These are phyloP conservation scores for Thamnophis elegans DNA, from an alignment of 2,797 vertebrate genomes.

Conservation along the genomic window DNA sequence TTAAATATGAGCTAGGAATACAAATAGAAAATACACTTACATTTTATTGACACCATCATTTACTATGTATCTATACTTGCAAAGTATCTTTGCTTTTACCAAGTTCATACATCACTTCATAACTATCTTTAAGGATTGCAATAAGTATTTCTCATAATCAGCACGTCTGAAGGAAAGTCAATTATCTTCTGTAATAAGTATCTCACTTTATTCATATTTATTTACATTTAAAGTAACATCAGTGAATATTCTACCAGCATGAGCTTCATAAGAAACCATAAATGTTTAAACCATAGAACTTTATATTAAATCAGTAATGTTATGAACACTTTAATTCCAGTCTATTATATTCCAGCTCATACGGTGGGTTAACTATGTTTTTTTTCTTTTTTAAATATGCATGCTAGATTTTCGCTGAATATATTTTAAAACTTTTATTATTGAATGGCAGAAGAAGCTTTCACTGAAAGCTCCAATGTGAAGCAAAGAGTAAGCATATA, in stretches of 20 bases:
- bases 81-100: background rate
- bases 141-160: background rate
- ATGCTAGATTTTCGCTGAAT: background rate
- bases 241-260: background rate
- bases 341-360: background rate
- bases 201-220: background rate
- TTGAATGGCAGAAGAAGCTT: background rate
- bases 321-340: background rate
- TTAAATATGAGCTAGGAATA: background rate
- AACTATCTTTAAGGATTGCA: background rate
- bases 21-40: background rate
- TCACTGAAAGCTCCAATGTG: background rate
- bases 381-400: background rate
- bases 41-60: background rate
- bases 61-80: background rate
- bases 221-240: background rate
- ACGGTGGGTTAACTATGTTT: background rate
- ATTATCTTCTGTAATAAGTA: background rate
- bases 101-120: background rate
- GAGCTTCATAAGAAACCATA: background rate
- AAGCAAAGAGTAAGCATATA: background rate
- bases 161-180: background rate
- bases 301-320: background rate
- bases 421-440: background rate
- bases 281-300: background rate